Evolutionary conservation across 2,797 vertebrate species (phyloP), one percentile per base, ranked within the genome.

Genomic region (Dryobates pubescens): DNA sequence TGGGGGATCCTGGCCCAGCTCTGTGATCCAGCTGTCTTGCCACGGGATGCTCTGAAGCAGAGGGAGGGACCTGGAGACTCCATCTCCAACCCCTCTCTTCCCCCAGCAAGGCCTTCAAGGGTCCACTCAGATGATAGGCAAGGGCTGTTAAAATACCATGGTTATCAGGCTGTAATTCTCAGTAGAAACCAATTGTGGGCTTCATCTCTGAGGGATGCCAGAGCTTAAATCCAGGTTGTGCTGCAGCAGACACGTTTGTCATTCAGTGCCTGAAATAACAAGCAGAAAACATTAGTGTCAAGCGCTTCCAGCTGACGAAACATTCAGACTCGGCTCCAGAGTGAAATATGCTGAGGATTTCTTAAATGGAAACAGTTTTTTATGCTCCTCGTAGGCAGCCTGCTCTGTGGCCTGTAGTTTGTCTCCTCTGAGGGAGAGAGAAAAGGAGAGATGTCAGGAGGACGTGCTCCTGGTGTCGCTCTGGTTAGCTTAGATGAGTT

Each of bases 301-400:
- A 93, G 89, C 47, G 3, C 85, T 96, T 95, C 81, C 94, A 96
- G 91, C 90, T 96, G 95, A 92, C 86, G 92, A 96, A 95, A 96
- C 92, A 95, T 65, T 88, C 7, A 6, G 78, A 27, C 10, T 62
- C 1, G 5, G 51, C 93, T 54, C 81, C 47, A 58, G 87, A 27
- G n/a, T 94, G 90, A 95, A 94, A 92, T 80, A 77, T 0, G 17
- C 45, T 38, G 34, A 93, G 69, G 73, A 86, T 76, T 94, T 86
- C 73, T 93, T 62, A 67, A 83, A 72, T 88, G 67, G 92, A 71
- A 95, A 82, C 92, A 71, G 62, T 41, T 88, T 51, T 43, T 73
- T 74, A 3, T 36, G 79, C 0, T 1, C 2, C 1, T 53, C 36
- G 47, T 81, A 93, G 88, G 82, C 62, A 70, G 82, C 67, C 77